Base-by-base conservation (phyloP, 2,113 vertebrate genomes). In the Phasianus colchicus region DNA sequence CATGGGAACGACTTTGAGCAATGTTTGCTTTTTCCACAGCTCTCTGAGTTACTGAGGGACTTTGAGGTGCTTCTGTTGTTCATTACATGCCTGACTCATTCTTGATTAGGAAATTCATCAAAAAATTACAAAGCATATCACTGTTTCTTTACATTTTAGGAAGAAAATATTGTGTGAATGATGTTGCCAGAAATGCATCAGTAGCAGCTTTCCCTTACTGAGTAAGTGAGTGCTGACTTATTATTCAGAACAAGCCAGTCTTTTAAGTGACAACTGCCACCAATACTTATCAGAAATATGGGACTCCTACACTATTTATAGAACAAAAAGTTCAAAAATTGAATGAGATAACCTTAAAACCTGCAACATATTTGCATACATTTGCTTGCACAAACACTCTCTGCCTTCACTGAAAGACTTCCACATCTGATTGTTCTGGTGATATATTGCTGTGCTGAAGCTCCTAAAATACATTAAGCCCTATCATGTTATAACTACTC, bases 241-340 rank as follows among this genome's bases (percentile, higher is more conserved):
- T 81, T 90, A 88, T 60, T 92, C 84, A 84, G 66, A 94, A 75
- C 57, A 93, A 91, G 7, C 50, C 45, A 57, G 67, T 47, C 54
- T 73, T 91, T 96, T 88, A 74, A 85, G n/a, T 45, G 88, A 94
- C 77, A 96, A 50, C 36, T 89, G 60, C 71, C 72, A 90, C 84
- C 77, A 88, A 85, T 89, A 82, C 77, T 69, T 84, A 69, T 96
- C 96, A 87, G 81, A 92, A 93, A 93, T 77, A 87, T 7, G 36
- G 73, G 81, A 69, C 48, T 24, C 57, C 89, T 83, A 52, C 66
- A 71, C 36, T 54, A 40, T 47, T 85, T 95, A n/a, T 79, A 78
- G 7, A 93, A 42, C 22, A 91, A 86, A 34, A 38, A 83, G 92
- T 92, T 30, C 71, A 88, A 92, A 93, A 85, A 55, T 20, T 69